These are phyloP conservation scores for Venustaconcha ellipsiformis DNA, from an alignment of 1,140 invertebrate genomes.

Conservation along the genomic window DNA sequence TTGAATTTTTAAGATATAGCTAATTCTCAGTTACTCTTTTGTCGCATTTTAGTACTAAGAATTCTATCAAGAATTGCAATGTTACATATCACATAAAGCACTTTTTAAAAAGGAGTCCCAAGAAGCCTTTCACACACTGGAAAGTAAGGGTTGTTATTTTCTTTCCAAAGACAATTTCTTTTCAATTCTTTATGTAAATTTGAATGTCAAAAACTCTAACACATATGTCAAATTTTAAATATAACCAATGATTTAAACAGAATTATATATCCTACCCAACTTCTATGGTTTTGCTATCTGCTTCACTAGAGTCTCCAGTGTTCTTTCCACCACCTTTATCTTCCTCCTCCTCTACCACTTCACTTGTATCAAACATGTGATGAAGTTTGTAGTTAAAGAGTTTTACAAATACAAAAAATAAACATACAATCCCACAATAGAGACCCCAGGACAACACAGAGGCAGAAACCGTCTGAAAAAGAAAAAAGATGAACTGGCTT, in stretches of 20 bases:
- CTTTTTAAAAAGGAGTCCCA: no score
- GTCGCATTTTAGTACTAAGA: no score
- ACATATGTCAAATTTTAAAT: no score
- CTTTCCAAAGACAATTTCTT: no score
- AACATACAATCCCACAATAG: conserved; percentile 85
- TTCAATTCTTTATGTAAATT: no score
- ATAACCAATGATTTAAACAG: not conserved
- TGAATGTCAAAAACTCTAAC: no score
- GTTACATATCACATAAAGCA: no score
- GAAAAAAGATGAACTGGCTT: not conserved
- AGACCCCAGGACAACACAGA: conserved; percentile 87
- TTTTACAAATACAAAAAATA: conserved; percentile 88
- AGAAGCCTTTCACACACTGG: no score
- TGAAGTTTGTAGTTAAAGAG: conserved; percentile 92
- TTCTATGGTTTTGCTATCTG: conserved; percentile 36
- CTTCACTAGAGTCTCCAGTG: conserved; percentile 16
- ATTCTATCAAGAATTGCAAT: no score
- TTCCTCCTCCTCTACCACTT: conserved; percentile 77
- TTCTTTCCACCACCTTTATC: conserved; percentile 35
- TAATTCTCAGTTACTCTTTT: no score
- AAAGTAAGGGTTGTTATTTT: no score
- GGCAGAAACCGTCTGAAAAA: conserved; percentile 85
- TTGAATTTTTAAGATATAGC: no score
- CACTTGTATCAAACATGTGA: conserved; percentile 94
- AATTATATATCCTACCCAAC: conserved; percentile 24